Conservation (phyloP, 1,140 invertebrate species). For the Hyposmocoma kahamanoa region DNA sequence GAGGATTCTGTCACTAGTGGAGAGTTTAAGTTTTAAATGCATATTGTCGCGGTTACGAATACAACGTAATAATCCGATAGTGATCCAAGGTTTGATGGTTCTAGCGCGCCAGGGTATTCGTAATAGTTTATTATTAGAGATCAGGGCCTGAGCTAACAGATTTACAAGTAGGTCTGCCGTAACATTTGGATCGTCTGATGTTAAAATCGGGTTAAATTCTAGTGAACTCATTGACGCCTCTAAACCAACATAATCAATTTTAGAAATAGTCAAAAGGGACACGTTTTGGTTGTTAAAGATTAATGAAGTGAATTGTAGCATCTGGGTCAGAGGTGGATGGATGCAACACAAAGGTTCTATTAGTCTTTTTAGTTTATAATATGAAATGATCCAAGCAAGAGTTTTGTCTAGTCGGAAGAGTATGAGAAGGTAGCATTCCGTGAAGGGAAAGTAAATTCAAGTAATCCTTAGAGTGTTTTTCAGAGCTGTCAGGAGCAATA, state of each 20-base stretch:
- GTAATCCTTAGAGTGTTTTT: too few species aligned
- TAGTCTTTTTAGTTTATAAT: background rate
- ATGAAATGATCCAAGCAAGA: background rate
- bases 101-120: background rate
- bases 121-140: background rate
- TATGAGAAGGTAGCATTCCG: background rate
- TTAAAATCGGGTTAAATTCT: background rate
- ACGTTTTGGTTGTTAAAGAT: background rate
- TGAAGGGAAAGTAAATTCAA: background rate
- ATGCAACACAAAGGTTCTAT: background rate
- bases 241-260: background rate
- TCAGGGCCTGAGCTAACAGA: background rate
- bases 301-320: background rate
- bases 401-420: background rate
- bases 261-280: background rate
- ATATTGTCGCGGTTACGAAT: background rate
- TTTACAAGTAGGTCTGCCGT: background rate
- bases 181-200: background rate
- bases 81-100: background rate
- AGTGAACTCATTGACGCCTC: background rate
- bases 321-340: background rate
- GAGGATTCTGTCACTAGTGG: background rate
- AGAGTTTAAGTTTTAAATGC: background rate
- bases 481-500: background rate
- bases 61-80: background rate